Conservation (phyloP, 2,113 vertebrate genomes). For the Paradoxurus hermaphroditus region DNA sequence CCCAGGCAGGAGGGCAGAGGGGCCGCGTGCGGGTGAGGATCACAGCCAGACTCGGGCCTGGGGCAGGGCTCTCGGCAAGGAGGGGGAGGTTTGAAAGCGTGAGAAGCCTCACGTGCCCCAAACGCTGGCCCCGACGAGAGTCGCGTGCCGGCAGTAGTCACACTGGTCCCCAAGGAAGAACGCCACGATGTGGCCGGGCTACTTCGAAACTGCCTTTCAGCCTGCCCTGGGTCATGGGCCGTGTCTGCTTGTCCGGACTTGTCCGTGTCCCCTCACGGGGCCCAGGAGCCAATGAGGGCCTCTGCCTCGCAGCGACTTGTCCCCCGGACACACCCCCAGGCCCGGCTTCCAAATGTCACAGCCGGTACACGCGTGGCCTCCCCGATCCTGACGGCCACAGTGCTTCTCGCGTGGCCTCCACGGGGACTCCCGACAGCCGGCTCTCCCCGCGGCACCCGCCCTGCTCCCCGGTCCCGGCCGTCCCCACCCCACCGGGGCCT, state of each 20-base stretch:
- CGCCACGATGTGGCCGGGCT: too few relatives aligned
- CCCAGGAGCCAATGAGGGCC: too few relatives aligned
- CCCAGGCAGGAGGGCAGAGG: background rate
- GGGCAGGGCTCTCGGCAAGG: background rate
- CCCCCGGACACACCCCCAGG: background rate
- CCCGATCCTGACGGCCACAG: too few relatives aligned
- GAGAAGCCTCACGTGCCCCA: rapidly evolving
- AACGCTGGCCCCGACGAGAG: too few relatives aligned
- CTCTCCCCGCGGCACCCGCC: rapidly evolving
- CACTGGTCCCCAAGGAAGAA: background rate
- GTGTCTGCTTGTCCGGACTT: background rate
- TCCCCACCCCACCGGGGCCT: too few relatives aligned
- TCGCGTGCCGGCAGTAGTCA: background rate
- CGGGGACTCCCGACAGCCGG: background rate
- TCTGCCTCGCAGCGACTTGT: background rate
- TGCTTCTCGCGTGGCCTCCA: background rate
- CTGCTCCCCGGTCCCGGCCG: rapidly evolving
- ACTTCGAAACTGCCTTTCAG: background rate
- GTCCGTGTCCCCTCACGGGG: too few relatives aligned
- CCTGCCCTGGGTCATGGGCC: background rate
- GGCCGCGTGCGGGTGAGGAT: too few relatives aligned
- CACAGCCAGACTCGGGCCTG: background rate
- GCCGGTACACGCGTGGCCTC: rapidly evolving
- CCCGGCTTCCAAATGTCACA: too few relatives aligned
- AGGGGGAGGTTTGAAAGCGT: too few relatives aligned